phyloP scores from a whole-genome alignment of 2,113 vertebrate species.

The Pteropus alecto region DNA sequence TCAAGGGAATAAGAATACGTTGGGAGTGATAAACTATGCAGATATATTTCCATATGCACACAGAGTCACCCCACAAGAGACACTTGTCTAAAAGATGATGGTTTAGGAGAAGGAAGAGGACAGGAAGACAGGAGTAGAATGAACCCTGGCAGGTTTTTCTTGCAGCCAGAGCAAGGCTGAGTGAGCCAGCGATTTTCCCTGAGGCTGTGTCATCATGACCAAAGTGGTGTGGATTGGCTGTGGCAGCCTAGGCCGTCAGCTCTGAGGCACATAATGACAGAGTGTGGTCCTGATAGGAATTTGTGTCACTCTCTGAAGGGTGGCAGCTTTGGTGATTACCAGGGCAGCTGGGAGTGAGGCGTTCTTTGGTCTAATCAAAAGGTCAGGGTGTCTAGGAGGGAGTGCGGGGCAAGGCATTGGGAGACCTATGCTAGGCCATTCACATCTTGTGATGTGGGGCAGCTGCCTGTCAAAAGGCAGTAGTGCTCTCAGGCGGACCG shows the following conservation, averaged over 20 bases:
- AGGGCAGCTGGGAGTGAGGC: neutral
- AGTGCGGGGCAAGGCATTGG: fast-evolving
- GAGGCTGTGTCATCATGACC: slow-evolving; percentile 63
- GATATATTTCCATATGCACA: slow-evolving; percentile 75
- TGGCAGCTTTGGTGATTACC: slow-evolving; percentile 32
- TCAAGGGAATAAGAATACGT: slow-evolving; percentile 70
- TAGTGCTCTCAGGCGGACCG: neutral
- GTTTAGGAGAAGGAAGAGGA: neutral
- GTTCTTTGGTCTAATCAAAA: neutral
- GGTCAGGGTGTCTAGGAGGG: neutral
- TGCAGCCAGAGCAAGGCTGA: slow-evolving; percentile 68
- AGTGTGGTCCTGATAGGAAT: slow-evolving; percentile 65
- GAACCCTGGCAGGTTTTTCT: slow-evolving; percentile 79
- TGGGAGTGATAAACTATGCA: slow-evolving; percentile 81
- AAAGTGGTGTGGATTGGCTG: slow-evolving; percentile 52
- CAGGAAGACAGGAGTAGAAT: slow-evolving; percentile 41
- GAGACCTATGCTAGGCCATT: neutral
- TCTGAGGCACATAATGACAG: slow-evolving; percentile 50
- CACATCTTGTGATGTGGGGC: fast-evolving
- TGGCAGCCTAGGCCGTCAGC: slow-evolving; percentile 63
- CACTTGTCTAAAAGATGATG: slow-evolving; percentile 35
- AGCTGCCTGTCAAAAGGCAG: neutral
- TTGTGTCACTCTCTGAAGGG: slow-evolving; percentile 54
- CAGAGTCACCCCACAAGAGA: slow-evolving; percentile 77
- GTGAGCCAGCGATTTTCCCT: slow-evolving; percentile 67